Evolutionary conservation across 2,888 invertebrate genomes (phyloP), one percentile per base, ranked within the genome.

Genomic region (Caenorhabditis auriculariae): DNA sequence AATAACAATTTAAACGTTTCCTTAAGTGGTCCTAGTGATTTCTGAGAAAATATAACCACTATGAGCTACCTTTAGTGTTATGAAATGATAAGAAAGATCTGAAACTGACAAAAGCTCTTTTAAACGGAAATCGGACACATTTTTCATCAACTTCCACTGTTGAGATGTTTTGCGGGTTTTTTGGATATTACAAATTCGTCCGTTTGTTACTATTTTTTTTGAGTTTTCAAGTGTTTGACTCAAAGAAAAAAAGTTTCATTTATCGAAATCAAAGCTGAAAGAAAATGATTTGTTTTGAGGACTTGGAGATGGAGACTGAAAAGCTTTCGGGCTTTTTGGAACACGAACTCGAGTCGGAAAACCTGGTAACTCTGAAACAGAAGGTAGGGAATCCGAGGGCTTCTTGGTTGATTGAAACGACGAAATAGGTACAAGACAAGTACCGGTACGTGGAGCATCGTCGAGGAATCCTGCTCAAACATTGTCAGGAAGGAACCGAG

Each of bases 401-500:
- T 29, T n/a, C 23, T 23, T 42, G 38, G 7, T 44, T 63, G 35
- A 12, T 15, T 9, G 50, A 51, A 27, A 24, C 5, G n/a, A 7
- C 35, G 9, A 4, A 24, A 23, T 38, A 76, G 77, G 76, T 80
- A 6, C 80, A 79, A 74, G 78, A 80, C 66, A 76, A 77, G 71
- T 82, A 42, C 85, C 94, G 95, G 87, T 98, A 98, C 85, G 98
- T 96, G 86, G 95, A 96, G 85, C 91, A 91, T 83, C 88, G 98
- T 80, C 88, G 96, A 77, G 91, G 92, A 85, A 93, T 92, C 70
- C 87, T 98, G 73, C 86, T 96, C 80, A 93, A 93, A 83, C 96
- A 98, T 84, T 96, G 96, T 49, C 91, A 93, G 83, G 96, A 98
- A 86, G 96, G 96, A 66, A 94, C 95, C 84, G 96, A 96, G 84